phyloP scores from a whole-genome alignment of 2,888 invertebrate genomes.

The Tenodera sinensis region DNA sequence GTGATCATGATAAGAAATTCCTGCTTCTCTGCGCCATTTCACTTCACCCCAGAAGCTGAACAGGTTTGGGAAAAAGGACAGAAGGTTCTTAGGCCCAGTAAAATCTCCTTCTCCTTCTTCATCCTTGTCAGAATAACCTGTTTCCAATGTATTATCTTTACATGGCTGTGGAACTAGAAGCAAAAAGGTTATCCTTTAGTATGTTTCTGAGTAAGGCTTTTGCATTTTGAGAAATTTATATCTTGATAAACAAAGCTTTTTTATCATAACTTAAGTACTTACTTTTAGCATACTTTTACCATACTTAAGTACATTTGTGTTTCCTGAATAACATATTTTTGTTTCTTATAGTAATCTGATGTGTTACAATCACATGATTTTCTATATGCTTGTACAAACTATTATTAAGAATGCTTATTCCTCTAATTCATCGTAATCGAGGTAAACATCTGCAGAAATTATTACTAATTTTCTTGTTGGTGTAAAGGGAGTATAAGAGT shows the following conservation, averaged over 20 bases:
- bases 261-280: no score
- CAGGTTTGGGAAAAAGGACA: not conserved
- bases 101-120: not conserved
- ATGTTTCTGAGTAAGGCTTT: not conserved
- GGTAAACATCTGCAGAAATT: no score
- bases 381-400: no score
- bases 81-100: not conserved
- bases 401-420: no score
- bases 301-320: no score
- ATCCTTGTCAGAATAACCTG: not conserved
- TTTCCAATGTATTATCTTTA: not conserved
- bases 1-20: not conserved
- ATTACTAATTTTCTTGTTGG: no score
- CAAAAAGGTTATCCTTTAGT: not conserved
- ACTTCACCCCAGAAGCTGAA: conserved; percentile 18
- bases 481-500: no score
- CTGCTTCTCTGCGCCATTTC: conserved; percentile 8
- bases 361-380: no score
- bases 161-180: not conserved
- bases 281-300: no score
- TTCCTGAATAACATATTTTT: no score
- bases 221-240: not conserved
- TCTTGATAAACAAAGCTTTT: not conserved
- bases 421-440: no score
- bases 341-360: no score